Conservation (phyloP, 2,888 invertebrate genomes). For the Patella depressa region DNA sequence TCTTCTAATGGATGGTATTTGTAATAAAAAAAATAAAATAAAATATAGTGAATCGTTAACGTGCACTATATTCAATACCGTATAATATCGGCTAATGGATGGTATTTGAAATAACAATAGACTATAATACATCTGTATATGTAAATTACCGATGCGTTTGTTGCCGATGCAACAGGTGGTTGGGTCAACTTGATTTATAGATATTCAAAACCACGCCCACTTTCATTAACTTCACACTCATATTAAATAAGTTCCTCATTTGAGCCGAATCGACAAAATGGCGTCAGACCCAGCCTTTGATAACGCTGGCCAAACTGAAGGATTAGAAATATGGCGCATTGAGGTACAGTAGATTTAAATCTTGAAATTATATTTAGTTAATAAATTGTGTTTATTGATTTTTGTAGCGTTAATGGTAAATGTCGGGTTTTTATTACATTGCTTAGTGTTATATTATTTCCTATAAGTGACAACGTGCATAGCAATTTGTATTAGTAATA, state of each 20-base stretch:
- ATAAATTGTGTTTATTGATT: too few species aligned
- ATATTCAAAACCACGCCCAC: neutral
- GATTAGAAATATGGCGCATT: constrained; percentile 85
- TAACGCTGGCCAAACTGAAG: constrained; percentile 79
- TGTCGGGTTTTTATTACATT: constrained; percentile 53
- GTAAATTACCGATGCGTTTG: constrained; percentile 4
- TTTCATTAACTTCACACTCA: neutral
- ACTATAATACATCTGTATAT: neutral
- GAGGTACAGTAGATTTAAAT: constrained; percentile 75
- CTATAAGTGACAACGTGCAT: neutral
- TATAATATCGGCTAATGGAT: too few species aligned
- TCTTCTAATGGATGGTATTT: too few species aligned
- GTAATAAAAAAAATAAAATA: too few species aligned
- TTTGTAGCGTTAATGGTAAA: too few species aligned
- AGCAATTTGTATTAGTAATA: too few species aligned
- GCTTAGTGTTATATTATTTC: neutral
- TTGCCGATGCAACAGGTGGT: neutral
- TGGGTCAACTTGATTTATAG: neutral
- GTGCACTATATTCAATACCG: too few species aligned
- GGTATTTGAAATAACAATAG: too few species aligned
- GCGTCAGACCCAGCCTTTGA: constrained; percentile 76
- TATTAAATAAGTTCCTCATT: neutral
- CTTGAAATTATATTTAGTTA: too few species aligned
- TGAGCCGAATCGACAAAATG: neutral
- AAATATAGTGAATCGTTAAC: too few species aligned